A percentile compares a stretch with the other conserved stretches of the same genome.
Conservation (phyloP, 2,888 invertebrate species). For the Embidobia sp. region DNA sequence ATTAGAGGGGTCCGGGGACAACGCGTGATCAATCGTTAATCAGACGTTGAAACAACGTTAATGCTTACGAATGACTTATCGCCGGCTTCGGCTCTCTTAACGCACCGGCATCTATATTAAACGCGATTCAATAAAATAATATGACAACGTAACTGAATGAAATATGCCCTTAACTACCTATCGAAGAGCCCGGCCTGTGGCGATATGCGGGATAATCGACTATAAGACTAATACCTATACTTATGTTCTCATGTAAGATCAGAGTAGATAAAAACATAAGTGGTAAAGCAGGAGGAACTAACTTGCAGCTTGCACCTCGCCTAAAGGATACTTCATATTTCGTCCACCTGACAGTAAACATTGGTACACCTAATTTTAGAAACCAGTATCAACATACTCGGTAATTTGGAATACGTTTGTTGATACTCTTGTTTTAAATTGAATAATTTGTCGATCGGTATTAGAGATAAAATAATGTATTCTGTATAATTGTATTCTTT, state of each 20-base stretch:
- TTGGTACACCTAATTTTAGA: constrained; percentile 42
- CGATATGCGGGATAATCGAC: constrained; percentile 73
- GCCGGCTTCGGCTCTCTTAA: constrained; percentile 28
- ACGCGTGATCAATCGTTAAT: constrained; percentile 22
- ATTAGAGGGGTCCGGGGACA: too few species aligned
- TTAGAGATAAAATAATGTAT: too few species aligned
- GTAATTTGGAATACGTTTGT: too few species aligned
- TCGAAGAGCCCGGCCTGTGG: constrained; percentile 69
- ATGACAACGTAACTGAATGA: constrained; percentile 55
- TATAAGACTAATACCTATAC: constrained; percentile 72
- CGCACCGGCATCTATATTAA: constrained; percentile 19
- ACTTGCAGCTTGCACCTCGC: constrained; percentile 73
- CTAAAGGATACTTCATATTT: constrained; percentile 63
- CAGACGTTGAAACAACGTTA: constrained; percentile 22
- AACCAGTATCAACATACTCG: constrained; percentile 28
- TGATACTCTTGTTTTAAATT: too few species aligned
- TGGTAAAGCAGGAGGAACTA: constrained; percentile 70
- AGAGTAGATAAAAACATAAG: constrained; percentile 73
- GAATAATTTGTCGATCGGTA: too few species aligned
- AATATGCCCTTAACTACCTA: constrained; percentile 41
- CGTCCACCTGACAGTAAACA: constrained; percentile 64
- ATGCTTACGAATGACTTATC: constrained; percentile 26
- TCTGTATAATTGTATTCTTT: too few species aligned
- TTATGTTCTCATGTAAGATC: constrained; percentile 76
- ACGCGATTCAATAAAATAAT: constrained; percentile 56